phyloP scores from a whole-genome alignment of 2,888 invertebrate species.

The Sesamia inferens region DNA sequence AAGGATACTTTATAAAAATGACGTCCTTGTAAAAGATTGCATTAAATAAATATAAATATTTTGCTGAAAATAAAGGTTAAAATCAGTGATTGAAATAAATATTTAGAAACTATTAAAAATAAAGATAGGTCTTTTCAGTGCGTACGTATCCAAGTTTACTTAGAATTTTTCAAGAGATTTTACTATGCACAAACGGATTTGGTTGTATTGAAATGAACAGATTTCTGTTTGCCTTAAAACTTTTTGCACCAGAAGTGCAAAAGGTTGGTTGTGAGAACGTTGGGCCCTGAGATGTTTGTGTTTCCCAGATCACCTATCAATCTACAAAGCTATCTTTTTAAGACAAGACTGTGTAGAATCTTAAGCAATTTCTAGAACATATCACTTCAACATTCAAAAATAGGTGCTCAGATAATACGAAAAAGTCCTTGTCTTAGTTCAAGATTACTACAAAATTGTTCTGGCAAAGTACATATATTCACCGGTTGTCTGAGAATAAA shows the following conservation, averaged over 20 bases:
- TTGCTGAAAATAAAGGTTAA: neutral
- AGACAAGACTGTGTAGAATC: no score
- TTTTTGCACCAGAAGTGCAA: neutral
- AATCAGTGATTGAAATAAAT: neutral
- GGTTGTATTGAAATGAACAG: no score
- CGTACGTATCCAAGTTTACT: neutral
- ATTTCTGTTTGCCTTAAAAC: neutral
- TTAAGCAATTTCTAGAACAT: neutral
- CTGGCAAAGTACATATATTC: conserved; percentile 5
- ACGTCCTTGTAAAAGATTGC: neutral
- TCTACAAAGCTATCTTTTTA: neutral
- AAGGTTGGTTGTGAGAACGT: neutral
- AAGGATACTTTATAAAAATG: neutral
- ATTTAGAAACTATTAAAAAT: neutral
- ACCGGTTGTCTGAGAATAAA: conserved; percentile 24
- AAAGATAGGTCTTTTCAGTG: neutral
- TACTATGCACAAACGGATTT: no score
- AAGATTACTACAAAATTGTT: conserved; percentile 23
- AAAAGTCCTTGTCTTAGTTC: no score
- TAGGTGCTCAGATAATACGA: neutral
- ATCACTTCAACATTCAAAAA: neutral
- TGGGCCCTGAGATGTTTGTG: neutral
- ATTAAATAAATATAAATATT: neutral
- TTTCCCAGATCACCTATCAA: neutral
- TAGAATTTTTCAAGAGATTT: neutral